Evolutionary conservation across 2,797 vertebrate species (phyloP), one percentile per base, ranked within the genome.

Genomic region (Huso huso): DNA sequence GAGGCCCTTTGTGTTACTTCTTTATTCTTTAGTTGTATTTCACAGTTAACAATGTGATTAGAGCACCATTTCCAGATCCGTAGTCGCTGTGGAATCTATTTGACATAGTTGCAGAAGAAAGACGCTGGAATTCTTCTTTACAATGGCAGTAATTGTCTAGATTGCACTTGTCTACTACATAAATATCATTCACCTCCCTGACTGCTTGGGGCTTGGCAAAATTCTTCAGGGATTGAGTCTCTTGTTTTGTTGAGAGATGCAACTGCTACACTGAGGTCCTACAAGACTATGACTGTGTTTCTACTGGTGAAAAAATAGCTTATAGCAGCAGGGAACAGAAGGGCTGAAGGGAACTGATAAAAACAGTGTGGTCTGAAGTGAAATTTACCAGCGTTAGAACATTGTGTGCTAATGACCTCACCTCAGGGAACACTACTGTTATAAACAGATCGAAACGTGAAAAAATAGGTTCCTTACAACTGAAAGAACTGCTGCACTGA

Each of bases 381-480:
- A 57, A 55, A 48, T 65, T 55, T 55, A 65, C 64, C 64, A 37
- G 51, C 64, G 48, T 65, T 52, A 65, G 51, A 65, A 18, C 50
- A 37, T 1, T 50, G 11, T 51, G 63, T 50, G 23, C 63, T 64
- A 53, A 64, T 64, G 51, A 64, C 13, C 15, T 23, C 51, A 64
- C 13, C n/a, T 52, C n/a, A 10, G 49, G 13, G 49, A 64, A 23
- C 55, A 11, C 18, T 11, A 3, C 50, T 18, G 9, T 18, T 53
- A 23, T 23, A 64, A 51, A 51, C 50, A 64, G 63, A 11, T 64
- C 15, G 18, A 53, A 64, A 64, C 1, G 7, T 15, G 49, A 23
- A 23, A 18, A 51, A 64, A 7, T 52, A 58, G 50, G 12, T 63
- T 13, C 11, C n/a, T 9, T 10, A 49, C 48, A 50, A 7, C n/a